phyloP scores from a whole-genome alignment of 2,113 vertebrate species.

The Sinocyclocheilus rhinocerous region DNA sequence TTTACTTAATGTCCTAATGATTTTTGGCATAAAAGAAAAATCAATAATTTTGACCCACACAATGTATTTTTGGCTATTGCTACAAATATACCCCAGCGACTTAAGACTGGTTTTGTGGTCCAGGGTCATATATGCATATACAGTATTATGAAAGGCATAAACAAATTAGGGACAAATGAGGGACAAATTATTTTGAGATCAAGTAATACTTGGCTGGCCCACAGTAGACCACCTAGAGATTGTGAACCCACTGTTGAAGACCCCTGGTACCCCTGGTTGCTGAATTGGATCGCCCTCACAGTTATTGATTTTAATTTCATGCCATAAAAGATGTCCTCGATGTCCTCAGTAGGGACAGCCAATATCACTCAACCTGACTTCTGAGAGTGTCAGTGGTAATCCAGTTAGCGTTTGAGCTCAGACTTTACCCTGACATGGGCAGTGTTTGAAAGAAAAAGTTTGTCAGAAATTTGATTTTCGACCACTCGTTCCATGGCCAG shows the following conservation, averaged over 20 bases:
- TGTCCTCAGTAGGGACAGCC: background rate
- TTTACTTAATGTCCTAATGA: no score
- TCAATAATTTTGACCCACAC: no score
- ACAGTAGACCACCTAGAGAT: background rate
- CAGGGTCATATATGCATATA: no score
- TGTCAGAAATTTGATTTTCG: background rate
- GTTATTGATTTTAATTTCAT: slow-evolving; percentile 8
- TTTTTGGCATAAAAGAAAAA: no score
- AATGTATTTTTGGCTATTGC: no score
- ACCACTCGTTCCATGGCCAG: slow-evolving; percentile 2
- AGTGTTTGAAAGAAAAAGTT: background rate
- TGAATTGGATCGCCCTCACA: background rate
- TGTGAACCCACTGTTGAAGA: background rate
- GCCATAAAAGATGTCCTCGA: background rate
- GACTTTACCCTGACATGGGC: background rate
- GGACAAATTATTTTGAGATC: background rate
- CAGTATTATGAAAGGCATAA: no score
- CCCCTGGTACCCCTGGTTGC: no score
- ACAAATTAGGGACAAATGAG: no score
- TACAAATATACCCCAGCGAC: no score
- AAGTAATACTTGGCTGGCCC: background rate
- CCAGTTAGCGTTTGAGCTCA: background rate
- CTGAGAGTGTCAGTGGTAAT: slow-evolving; percentile 3
- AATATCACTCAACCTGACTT: background rate
- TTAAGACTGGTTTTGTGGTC: no score